Evolutionary conservation across 1,140 invertebrate species (phyloP), one percentile per base, ranked within the genome.

Genomic region (Spodoptera frugiperda): DNA sequence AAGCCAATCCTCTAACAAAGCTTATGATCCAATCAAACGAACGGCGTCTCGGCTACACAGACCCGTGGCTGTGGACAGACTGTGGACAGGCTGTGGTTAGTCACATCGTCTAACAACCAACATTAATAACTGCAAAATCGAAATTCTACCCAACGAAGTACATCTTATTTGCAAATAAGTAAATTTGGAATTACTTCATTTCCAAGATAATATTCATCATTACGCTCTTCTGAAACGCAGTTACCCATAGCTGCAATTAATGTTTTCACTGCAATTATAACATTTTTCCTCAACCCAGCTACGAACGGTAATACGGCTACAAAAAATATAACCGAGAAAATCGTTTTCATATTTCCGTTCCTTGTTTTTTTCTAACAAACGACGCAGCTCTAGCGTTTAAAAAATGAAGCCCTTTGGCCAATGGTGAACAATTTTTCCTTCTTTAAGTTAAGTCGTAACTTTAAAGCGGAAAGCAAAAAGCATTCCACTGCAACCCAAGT

Each of bases 271-370:
- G 21, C 14, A 25, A 55, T 55, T 10, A 44, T n/a, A 15, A 30
- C 57, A 61, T 61, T 61, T 39, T 44, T 44, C 33, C 57, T 44
- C 30, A 14, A 17, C 33, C 55, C n/a, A 33, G n/a, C 25, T 30
- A n/a, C 25, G 54, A 59, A 33, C 30, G 30, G n/a, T 39, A 17
- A 39, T 17, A 12, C 0, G 2, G 14, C 54, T 55, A 25, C 12
- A 33, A 61, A 61, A 57, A 61, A 12, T 61, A 8, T 15, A 19
- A 25, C 8, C 33, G 1, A 14, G 1, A 17, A 39, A 39, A 39
- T 17, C 30, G 30, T 33, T 61, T 61, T 61, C 4, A 15, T 11
- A 61, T 39, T 57, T 17, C 39, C 17, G 2, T 61, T 3, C n/a
- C 39, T 44, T 44, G 25, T 61, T 15, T 39, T 59, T 9, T 15